Evolutionary conservation across 1,140 invertebrate species (phyloP).

Genomic region (Sesamia nonagrioides): DNA sequence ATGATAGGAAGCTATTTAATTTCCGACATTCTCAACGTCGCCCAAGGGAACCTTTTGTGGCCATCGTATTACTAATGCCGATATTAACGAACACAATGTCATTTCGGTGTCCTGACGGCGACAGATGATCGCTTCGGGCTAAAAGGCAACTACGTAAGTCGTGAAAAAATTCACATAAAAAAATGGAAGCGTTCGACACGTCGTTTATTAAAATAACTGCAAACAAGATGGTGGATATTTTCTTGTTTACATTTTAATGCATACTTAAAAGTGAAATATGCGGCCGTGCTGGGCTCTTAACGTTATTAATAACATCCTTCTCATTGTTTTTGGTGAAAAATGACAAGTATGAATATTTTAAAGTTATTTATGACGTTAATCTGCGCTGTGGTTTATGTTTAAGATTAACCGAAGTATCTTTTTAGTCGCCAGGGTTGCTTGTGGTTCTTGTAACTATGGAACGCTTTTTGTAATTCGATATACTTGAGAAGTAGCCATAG

Average conservation of each 20-base stretch:
- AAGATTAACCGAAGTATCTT: no score
- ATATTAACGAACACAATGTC: slow-evolving; percentile 34
- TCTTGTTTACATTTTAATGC: slow-evolving; percentile 72
- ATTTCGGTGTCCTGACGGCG: not conserved
- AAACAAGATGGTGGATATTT: slow-evolving; percentile 58
- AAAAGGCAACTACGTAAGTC: not conserved
- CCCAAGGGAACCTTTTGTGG: slow-evolving; percentile 5
- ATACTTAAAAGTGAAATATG: slow-evolving; percentile 70
- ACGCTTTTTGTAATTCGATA: no score
- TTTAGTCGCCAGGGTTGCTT: no score
- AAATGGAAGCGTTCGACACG: slow-evolving; percentile 18
- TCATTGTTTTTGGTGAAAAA: slow-evolving; percentile 53
- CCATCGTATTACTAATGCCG: slow-evolving; percentile 1
- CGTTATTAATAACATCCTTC: slow-evolving; percentile 59
- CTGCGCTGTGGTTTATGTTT: slow-evolving; percentile 3
- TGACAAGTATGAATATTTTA: slow-evolving; percentile 39
- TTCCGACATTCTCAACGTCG: not conserved
- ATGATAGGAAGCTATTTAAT: slow-evolving; percentile 7
- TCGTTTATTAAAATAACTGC: slow-evolving; percentile 72
- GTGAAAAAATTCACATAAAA: slow-evolving; percentile 32
- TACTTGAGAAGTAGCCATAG: no score
- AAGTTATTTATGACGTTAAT: not conserved
- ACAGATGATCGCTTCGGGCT: slow-evolving; percentile 15
- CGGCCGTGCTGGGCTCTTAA: slow-evolving; percentile 53
- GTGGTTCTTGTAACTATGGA: no score